Evolutionary conservation across 2,888 invertebrate species (phyloP), one percentile per base, ranked within the genome.

Genomic region (Hybos culiciformis): DNA sequence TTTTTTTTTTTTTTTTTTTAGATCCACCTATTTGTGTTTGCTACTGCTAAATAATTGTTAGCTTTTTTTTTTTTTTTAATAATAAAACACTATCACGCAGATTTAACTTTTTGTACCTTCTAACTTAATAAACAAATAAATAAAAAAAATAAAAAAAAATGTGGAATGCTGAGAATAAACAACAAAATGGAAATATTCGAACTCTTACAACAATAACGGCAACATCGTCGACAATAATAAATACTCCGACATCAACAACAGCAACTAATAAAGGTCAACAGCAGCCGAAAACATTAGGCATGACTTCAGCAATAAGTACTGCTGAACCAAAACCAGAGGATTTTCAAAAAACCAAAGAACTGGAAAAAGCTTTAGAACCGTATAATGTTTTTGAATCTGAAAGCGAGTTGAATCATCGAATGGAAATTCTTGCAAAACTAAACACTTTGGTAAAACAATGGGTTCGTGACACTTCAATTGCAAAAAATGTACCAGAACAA

Each of bases 261-360:
- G 14, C 20, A 7, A 3, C 29, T 29, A 29, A 26, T 26, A 12
- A 14, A 6, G 20, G 14, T 14, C 14, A 21, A n/a, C 36, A 20
- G 14, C 36, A 21, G n/a, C 36, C 3, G n/a, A 49, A 47, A 44
- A 50, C 50, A 19, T 47, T 85, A 58, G 94, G 94, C 43, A 90
- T 96, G 80, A 94, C 94, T 7, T 90, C 92, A 18, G 92, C 94
- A 45, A 92, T 96, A 50, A 92, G 88, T 52, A 73, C 82, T 59
- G 90, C 91, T 47, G 78, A 76, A 42, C 87, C 87, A 8, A 81
- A 82, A 56, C 73, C 76, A 4, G 70, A 75, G 49, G 88, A 88
- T 63, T 53, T 80, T 37, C 70, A 73, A 46, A 72, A 79, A 55
- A 81, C 85, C 0, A 71, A 70, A 40, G 83, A 85, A 54, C 66